Evolutionary conservation across 2,113 vertebrate species (phyloP), one percentile per base, ranked within the genome.

Genomic region (Rhagologus leucostigma): DNA sequence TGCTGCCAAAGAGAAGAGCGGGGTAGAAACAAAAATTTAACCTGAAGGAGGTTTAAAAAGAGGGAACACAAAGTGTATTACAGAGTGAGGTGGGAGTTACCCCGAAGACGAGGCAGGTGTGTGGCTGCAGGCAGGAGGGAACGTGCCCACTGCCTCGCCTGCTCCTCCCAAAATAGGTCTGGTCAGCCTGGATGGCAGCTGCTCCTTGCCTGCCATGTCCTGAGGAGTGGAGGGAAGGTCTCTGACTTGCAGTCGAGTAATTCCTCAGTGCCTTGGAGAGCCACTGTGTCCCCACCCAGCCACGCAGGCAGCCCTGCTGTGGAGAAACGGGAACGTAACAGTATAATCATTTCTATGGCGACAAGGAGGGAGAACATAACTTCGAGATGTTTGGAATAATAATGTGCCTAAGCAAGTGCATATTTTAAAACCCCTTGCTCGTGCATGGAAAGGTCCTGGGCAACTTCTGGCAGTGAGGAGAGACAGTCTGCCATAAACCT

Each of bases 271-370:
- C 94, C 74, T 92, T 70, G 63, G 71, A 95, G 78, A 78, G 81
- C 77, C 77, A 23, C 20, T 60, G 33, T 74, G 63, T 79, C 93
- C 39, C 2, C 75, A 55, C 59, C 63, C 69, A 94, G 91, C 56
- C 69, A 82, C 5, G 27, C 90, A 96, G 88, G 62, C 75, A 93
- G 82, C 63, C 89, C 94, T 87, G 57, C 80, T 65, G 83, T 55
- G 93, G 82, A 93, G 53, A 62, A 89, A 93, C 10, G 42, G 89
- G 42, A 73, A 82, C 75, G 64, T 88, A 93, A 81, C 74, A 95
- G 95, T 94, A 65, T 94, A 95, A 97, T 80, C 49, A 96, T 97
- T 98, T 98, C 96, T 96, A 95, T 97, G 94, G 93, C 20, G 73
- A 97, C 95, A 87, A 88, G 95, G 65, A 81, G 68, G 64, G 75